A percentile compares a stretch with the other conserved stretches of the same genome.
Conservation (phyloP, 2,888 invertebrate species). For the Ischnus inquisitorius region DNA sequence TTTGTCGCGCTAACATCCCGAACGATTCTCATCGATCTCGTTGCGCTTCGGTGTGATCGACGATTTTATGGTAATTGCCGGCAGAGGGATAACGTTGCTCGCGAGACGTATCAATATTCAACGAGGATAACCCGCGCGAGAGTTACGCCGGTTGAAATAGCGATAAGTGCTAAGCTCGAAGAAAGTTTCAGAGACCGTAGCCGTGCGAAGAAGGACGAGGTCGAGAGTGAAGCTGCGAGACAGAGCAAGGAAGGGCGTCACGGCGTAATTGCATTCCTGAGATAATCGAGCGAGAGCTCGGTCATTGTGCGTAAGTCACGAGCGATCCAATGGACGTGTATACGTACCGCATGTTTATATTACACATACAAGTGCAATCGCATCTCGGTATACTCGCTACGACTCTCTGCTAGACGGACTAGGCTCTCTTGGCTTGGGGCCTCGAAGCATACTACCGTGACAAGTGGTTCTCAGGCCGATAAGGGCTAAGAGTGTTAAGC, state of each 20-base stretch:
- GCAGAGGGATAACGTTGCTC: slow-evolving; percentile 20
- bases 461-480: slow-evolving; percentile 75
- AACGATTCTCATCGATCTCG: slow-evolving; percentile 41
- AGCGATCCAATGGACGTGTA: slow-evolving; percentile 13
- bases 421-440: slow-evolving; percentile 15
- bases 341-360: slow-evolving; percentile 1
- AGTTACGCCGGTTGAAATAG: neutral
- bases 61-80: slow-evolving; percentile 49
- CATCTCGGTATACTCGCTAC: slow-evolving; percentile 27
- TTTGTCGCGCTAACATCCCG: slow-evolving; percentile 56
- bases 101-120: slow-evolving; percentile 61
- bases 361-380: slow-evolving; percentile 54
- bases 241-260: slow-evolving; percentile 61
- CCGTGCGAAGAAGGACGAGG: slow-evolving; percentile 28
- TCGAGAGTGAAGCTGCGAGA: slow-evolving; percentile 16
- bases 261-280: slow-evolving; percentile 73
- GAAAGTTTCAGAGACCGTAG: slow-evolving; percentile 7
- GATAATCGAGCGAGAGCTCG: slow-evolving; percentile 72
- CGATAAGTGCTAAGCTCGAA: slow-evolving; percentile 42
- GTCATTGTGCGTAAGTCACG: slow-evolving; percentile 73
- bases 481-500: slow-evolving; percentile 61
- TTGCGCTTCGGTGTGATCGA: slow-evolving; percentile 26
- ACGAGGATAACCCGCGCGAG: slow-evolving; percentile 5
- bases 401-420: slow-evolving; percentile 3
- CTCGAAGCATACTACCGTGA: slow-evolving; percentile 55